A percentile compares a stretch with the other conserved stretches of the same genome.
Evolutionary conservation across 2,113 vertebrate genomes (phyloP).

Genomic region (Rhea pennata): DNA sequence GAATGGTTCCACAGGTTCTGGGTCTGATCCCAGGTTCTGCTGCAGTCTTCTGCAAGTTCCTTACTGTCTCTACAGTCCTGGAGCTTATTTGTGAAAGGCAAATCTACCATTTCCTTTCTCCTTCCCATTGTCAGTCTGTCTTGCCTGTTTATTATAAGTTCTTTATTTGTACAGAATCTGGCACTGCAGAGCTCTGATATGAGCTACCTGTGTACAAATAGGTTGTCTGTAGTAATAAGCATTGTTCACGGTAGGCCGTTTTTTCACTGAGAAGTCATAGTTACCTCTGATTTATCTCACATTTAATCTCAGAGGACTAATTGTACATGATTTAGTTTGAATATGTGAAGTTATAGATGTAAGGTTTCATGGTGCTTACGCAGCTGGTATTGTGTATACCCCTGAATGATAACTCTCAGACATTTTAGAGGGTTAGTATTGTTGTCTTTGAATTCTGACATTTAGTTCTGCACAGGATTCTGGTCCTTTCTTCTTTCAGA

Average conservation of each 20-base stretch:
- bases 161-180: neutral
- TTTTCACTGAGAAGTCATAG: neutral
- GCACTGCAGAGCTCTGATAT: neutral
- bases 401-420: neutral
- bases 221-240: neutral
- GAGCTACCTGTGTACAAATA: neutral
- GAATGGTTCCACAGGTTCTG: neutral
- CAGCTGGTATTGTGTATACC: neutral
- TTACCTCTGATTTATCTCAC: neutral
- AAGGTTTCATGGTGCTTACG: neutral
- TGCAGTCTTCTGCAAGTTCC: fast-evolving
- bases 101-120: neutral
- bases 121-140: neutral
- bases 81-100: neutral
- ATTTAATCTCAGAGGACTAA: neutral
- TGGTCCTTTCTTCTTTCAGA: neutral
- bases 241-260: neutral
- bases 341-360: neutral
- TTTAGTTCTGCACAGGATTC: neutral
- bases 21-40: neutral
- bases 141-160: neutral
- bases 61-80: neutral
- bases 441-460: neutral
- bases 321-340: neutral
- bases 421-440: neutral